Evolutionary conservation across 1,140 invertebrate genomes (phyloP).

Genomic region (Nasonia longicornis): DNA sequence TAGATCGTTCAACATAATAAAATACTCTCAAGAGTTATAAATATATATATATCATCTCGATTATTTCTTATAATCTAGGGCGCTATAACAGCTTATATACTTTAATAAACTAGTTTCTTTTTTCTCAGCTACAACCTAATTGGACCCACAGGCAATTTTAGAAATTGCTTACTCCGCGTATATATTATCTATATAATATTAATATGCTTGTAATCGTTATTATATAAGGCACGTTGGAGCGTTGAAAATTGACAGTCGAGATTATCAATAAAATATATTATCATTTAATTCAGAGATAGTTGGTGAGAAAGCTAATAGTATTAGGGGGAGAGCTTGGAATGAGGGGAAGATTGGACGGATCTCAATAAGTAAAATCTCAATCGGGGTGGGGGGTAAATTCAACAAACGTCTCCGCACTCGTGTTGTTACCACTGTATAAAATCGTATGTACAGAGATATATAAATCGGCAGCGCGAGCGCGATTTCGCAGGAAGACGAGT

Average conservation of each 20-base stretch:
- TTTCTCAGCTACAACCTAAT: conserved; percentile 1
- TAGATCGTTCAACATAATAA: conserved; percentile 29
- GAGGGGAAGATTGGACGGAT: neutral
- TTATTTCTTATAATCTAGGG: conserved; percentile 25
- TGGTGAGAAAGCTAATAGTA: neutral
- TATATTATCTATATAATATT: neutral
- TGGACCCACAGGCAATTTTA: conserved; percentile 22
- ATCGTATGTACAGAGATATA: conserved; percentile 2
- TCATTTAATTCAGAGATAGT: neutral
- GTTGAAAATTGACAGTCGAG: conserved; percentile 19
- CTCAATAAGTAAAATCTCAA: neutral
- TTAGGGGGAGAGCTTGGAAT: neutral
- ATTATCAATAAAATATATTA: conserved; percentile 33
- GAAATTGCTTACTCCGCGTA: conserved; percentile 19
- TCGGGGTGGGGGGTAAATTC: neutral
- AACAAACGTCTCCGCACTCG: neutral
- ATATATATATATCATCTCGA: conserved; percentile 18
- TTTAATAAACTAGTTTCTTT: neutral
- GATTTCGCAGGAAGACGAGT: conserved; percentile 23
- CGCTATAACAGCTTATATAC: neutral
- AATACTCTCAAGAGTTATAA: conserved; percentile 20
- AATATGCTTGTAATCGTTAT: neutral
- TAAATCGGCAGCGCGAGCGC: neutral
- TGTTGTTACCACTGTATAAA: neutral
- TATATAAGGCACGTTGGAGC: conserved; percentile 33